phyloP scores from a whole-genome alignment of 2,113 vertebrate genomes.

The Paradisaea rubra region DNA sequence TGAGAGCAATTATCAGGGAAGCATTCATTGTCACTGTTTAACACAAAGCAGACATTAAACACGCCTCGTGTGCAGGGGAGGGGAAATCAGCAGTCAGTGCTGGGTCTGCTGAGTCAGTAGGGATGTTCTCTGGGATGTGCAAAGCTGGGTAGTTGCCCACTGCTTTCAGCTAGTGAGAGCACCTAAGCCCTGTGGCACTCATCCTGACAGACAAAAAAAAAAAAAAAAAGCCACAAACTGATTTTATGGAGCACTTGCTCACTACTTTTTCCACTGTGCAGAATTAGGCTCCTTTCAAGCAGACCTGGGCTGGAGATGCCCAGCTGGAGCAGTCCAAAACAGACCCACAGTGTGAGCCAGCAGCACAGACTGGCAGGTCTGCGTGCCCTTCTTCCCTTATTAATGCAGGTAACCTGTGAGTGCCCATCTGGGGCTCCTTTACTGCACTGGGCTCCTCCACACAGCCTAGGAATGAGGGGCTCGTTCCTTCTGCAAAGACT shows the following conservation, averaged over 20 bases:
- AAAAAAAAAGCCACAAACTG: neutral
- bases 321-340: neutral
- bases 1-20: neutral
- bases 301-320: neutral
- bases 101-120: neutral
- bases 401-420: neutral
- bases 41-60: neutral
- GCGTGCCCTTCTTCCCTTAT: rapidly evolving
- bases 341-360: neutral
- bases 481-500: neutral
- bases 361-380: neutral
- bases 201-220: neutral
- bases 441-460: neutral
- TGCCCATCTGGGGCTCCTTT: neutral
- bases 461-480: neutral
- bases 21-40: neutral
- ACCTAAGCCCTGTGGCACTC: neutral
- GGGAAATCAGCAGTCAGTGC: neutral
- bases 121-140: neutral
- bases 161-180: neutral
- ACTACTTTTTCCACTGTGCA: neutral
- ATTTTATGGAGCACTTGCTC: neutral
- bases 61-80: neutral
- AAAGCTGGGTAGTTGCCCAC: neutral
- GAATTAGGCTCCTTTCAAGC: neutral